phyloP scores from a whole-genome alignment of 2,113 vertebrate genomes.

The Craseonycteris thonglongyai region DNA sequence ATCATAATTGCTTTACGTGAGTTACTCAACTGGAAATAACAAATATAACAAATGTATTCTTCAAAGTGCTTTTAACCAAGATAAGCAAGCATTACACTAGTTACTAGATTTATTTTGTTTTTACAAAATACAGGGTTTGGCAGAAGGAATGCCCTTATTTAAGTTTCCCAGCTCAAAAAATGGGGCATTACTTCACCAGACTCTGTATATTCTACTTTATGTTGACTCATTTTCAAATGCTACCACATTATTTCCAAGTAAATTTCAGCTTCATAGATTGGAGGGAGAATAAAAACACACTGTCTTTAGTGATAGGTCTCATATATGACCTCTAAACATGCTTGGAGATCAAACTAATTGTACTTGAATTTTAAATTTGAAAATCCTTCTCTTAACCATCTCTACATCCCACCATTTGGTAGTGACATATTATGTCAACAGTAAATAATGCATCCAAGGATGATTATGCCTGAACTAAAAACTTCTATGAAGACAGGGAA shows the following conservation, averaged over 20 bases:
- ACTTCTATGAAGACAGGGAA: neutral
- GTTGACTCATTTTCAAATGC: neutral
- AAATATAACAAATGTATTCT: neutral
- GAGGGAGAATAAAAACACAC: neutral
- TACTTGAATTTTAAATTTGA: neutral
- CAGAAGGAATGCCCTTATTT: no score
- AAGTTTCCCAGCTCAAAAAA: no score
- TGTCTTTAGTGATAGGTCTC: neutral
- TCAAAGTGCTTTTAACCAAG: neutral
- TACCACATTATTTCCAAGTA: neutral
- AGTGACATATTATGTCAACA: neutral
- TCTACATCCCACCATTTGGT: neutral
- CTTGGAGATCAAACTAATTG: neutral
- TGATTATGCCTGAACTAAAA: neutral
- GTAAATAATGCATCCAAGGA: neutral
- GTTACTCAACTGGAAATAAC: neutral
- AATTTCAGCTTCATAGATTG: neutral
- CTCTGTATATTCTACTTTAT: neutral
- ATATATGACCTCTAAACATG: neutral
- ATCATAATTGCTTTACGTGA: neutral
- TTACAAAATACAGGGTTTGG: neutral
- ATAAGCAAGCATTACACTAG: neutral
- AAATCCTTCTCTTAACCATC: fast-evolving
- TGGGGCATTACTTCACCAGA: no score
- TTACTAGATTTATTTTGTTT: neutral